Evolutionary conservation across 2,113 vertebrate genomes (phyloP), one percentile per base, ranked within the genome.

Genomic region (Scomber japonicus): DNA sequence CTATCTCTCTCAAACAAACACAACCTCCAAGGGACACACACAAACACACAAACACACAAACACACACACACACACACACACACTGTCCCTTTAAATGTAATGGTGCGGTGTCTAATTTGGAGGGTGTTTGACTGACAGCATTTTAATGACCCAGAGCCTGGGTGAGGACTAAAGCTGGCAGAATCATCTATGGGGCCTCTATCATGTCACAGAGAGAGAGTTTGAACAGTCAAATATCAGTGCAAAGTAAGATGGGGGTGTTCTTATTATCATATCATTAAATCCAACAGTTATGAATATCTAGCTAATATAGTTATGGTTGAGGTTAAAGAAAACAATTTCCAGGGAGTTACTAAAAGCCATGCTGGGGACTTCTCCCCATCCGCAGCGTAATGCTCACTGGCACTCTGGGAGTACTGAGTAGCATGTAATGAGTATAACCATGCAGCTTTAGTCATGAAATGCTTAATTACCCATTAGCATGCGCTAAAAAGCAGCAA

Each of bases 391-490:
- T 61, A 87, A 82, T 27, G 24, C 24, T 27, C 49, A 61, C 70
- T 74, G 48, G 66, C 85, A 78, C 83, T 76, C 53, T 72, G 81
- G 90, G 85, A 92, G 72, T 82, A 85, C 86, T 85, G 81, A 83
- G 77, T 82, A 82, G 71, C 86, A 85, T 84, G 81, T 80, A 78
- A 91, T 87, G 84, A 87, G 89, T 84, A 90, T 66, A 81, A 70
- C 83, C 74, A 74, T 75, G 78, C 64, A 78, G 82, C 80, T 89
- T 88, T 82, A 75, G 86, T 85, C 71, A 74, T 76, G 73, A 89
- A 89, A 83, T 83, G 65, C 85, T 83, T 91, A 93, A 93, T 94
- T 91, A 91, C 11, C 86, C 86, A 91, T 88, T 87, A 93, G 84
- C 80, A 84, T 89, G 81, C 66, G 49, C 71, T 72, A 82, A 88